These are phyloP conservation scores for Enteromius viviparus DNA, from an alignment of 2,797 vertebrate genomes.

Conservation along the genomic window DNA sequence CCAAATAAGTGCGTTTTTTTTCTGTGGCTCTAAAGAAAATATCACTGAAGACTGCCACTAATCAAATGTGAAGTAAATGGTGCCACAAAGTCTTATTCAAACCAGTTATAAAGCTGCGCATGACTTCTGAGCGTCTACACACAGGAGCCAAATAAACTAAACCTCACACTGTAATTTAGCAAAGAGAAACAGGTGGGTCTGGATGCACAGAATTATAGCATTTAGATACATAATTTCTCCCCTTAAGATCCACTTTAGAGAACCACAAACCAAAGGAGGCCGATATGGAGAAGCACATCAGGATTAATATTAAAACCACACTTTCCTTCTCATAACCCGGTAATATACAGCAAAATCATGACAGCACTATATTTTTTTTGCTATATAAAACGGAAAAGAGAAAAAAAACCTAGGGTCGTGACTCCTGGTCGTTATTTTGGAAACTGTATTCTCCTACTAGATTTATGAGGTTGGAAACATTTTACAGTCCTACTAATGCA, in stretches of 20 bases:
- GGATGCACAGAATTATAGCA: conserved; percentile 34
- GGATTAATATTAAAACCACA: conserved; percentile 36
- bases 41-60: conserved; percentile 35
- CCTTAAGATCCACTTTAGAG: conserved; percentile 34
- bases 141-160: conserved; percentile 36
- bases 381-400: conserved; percentile 23
- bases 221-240: conserved; percentile 42
- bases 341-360: conserved; percentile 13
- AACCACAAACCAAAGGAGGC: conserved; percentile 12
- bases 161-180: conserved; percentile 27
- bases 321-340: conserved; percentile 35
- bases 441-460: conserved; percentile 25
- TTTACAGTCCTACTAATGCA: conserved; percentile 43
- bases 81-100: conserved; percentile 47
- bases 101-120: conserved; percentile 35
- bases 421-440: conserved; percentile 28
- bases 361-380: conserved; percentile 16
- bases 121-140: conserved; percentile 37
- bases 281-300: conserved; percentile 12
- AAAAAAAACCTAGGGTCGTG: conserved; percentile 6
- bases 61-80: conserved; percentile 49
- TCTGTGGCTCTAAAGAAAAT: conserved; percentile 40
- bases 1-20: conserved; percentile 35
- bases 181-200: conserved; percentile 44
- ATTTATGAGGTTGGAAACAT: conserved; percentile 51